Evolutionary conservation across 2,797 vertebrate genomes (phyloP).

Genomic region (Amblyraja radiata): DNA sequence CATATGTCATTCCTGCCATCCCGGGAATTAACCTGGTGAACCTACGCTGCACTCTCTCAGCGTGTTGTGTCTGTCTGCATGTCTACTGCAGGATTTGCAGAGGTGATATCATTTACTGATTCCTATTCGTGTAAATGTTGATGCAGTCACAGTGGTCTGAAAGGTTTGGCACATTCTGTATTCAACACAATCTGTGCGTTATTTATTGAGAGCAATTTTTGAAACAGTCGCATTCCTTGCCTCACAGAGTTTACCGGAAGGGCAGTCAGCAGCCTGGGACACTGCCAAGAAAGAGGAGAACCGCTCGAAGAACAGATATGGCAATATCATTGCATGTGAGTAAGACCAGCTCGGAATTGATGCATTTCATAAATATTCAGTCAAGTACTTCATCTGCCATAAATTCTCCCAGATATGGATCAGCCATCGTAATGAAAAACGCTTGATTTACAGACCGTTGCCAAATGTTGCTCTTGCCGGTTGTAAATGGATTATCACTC

Average conservation of each 20-base stretch:
- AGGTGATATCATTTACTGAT: neutral
- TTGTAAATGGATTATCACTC: neutral
- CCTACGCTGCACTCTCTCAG: too few relatives aligned
- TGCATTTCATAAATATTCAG: neutral
- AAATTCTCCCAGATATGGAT: neutral
- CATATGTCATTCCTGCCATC: too few relatives aligned
- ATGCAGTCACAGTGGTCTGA: neutral
- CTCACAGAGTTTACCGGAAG: conserved; percentile 55
- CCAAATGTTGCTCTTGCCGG: neutral
- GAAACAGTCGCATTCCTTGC: neutral
- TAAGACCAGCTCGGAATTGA: conserved; percentile 49
- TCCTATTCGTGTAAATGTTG: neutral
- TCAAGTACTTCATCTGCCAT: neutral
- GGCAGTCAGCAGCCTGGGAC: conserved; percentile 93
- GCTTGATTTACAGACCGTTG: conserved; percentile 26
- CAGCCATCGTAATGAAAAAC: neutral
- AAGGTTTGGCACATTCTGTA: conserved; percentile 8
- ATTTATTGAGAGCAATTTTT: neutral
- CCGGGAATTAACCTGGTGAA: too few relatives aligned
- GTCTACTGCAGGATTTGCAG: neutral
- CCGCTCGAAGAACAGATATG: conserved; percentile 95
- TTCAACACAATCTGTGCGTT: neutral
- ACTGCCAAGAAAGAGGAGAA: conserved; percentile 96
- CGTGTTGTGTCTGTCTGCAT: too few relatives aligned
- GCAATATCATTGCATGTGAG: conserved; percentile 98